phyloP scores from a whole-genome alignment of 2,113 vertebrate genomes.

The Ammodytes dubius region DNA sequence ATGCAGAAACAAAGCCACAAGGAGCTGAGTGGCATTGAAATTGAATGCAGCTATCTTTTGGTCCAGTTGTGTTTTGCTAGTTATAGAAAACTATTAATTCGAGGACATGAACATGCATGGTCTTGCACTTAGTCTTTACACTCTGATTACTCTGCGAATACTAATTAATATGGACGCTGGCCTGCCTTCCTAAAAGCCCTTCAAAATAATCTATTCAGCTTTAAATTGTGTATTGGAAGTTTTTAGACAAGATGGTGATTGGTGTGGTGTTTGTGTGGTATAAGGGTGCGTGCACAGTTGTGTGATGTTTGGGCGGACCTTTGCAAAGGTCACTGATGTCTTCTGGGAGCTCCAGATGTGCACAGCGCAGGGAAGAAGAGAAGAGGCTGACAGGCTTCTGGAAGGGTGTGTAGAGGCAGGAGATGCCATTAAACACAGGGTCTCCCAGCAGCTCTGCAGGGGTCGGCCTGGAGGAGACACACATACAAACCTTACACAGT shows the following conservation, averaged over 20 bases:
- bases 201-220: slow-evolving; percentile 5
- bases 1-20: too few species aligned
- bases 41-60: not conserved
- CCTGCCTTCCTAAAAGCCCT: not conserved
- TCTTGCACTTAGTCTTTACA: not conserved
- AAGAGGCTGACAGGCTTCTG: slow-evolving; percentile 90
- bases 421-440: slow-evolving; percentile 88
- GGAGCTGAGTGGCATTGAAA: not conserved
- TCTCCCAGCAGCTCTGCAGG: slow-evolving; percentile 89
- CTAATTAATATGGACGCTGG: not conserved
- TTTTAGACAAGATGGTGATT: not conserved
- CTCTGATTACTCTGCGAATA: not conserved
- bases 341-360: slow-evolving; percentile 92
- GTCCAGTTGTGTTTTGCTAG: not conserved
- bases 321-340: slow-evolving; percentile 93
- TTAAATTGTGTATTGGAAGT: not conserved
- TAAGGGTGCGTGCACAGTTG: not conserved
- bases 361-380: slow-evolving; percentile 93
- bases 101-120: not conserved
- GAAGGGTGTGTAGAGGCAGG: slow-evolving; percentile 85
- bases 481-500: not conserved
- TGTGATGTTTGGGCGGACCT: slow-evolving; percentile 82
- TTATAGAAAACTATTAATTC: not conserved
- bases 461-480: slow-evolving; percentile 84
- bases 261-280: not conserved